Evolutionary conservation across 2,797 vertebrate genomes (phyloP), one percentile per base, ranked within the genome.

Genomic region (Crenuchus spilurus): DNA sequence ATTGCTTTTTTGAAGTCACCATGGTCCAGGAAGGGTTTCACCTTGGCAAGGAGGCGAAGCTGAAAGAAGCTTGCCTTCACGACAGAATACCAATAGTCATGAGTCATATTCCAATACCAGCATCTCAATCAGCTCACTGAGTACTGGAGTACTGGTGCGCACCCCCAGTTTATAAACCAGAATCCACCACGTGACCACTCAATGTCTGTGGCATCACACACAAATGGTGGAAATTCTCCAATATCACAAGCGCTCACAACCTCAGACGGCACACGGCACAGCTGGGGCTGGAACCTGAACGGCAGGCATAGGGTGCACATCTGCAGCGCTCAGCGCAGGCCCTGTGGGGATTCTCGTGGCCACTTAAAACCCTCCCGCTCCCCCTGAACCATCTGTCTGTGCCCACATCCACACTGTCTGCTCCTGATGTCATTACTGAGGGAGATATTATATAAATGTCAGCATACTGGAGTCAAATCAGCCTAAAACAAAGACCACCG

Each of bases 251-350:
- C 18, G 4, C 18, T 35, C 4, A 4, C 8, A 2, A 18, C 57
- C 11, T 1, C 3, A 16, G 55, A 58, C n/a, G 20, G 8, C 55
- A 35, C 55, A 82, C 77, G 83, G 67, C 82, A 84, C 31, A 69
- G 80, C 80, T 77, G 52, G 81, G 82, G 77, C 80, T 1, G 7
- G 24, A 26, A 26, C 35, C 22, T 9, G 22, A 62, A 28, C 22
- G 4, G 22, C 60, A 62, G 60, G 22, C 10, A 18, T 13, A 3
- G 18, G 54, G 57, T 39, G 6, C 49, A 52, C 49, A 52, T 52
- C 13, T 26, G 60, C 14, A 26, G 11, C 2, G 37, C 57, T 60
- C 54, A 24, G 31, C 5, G 14, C 42, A 41, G 20, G n/a, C 22
- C 44, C 46, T 41, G 31, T 1, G 35, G 70, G 61, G 22, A 31